Evolutionary conservation across 2,113 vertebrate species (phyloP), one percentile per base, ranked within the genome.

Genomic region (Thomomys bottae): DNA sequence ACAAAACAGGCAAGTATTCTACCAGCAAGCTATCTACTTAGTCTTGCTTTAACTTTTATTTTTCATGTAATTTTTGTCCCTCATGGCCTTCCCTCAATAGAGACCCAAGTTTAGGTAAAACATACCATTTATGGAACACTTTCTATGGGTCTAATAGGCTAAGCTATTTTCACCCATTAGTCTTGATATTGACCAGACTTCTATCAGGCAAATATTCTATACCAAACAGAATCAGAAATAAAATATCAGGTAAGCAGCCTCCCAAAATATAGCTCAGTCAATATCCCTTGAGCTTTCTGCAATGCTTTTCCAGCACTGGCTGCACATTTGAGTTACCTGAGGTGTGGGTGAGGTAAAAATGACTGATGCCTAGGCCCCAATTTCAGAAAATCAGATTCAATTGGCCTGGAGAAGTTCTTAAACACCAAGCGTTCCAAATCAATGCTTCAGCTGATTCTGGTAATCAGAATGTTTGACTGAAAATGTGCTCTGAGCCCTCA

Each of bases 21-120:
- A 54, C 26, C 61, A 28, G 14, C 12, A 14, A 66, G 26, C 14
- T 68, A 30, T 17, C 15, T 15, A n/a, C 28, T 49, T 14, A 70
- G 36, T 57, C 12, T 5, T 92, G 30, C 34, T 86, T 89, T 87
- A 12, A 57, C 66, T 81, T 77, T 92, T 87, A 54, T 75, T 88
- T 91, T 12, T 38, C 28, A 71, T 63, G 73, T 61, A 21, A 76
- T 76, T 84, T 93, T 36, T 73, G 36, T 3, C 34, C 40, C 34
- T 8, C 11, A 30, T 23, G 40, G 66, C 63, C 66, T 76, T 93
- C 45, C 32, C 20, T 78, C 66, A 79, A 8, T 38, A 85, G 73
- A 49, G 91, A 81, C 59, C 21, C 32, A 54, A 84, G 32, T 30
- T 84, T 83, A 89, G 71, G 66, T 18, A 83, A 57, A 90, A 70